These are phyloP conservation scores for Staurois parvus DNA, from an alignment of 2,797 vertebrate genomes.

Conservation along the genomic window DNA sequence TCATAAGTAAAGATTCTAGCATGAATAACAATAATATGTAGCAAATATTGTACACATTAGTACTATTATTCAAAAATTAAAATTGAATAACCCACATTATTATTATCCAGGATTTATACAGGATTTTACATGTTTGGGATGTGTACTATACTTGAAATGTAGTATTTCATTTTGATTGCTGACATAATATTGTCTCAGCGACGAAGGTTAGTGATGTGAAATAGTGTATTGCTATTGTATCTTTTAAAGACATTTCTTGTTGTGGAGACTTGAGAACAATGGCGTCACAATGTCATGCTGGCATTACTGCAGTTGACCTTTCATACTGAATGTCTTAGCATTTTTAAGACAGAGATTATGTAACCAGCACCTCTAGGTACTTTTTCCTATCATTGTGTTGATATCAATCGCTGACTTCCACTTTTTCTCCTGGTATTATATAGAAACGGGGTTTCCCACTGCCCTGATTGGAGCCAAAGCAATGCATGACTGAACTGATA, in stretches of 20 bases:
- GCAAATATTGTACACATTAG: no score
- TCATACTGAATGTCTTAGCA: conserved; percentile 84
- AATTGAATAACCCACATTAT: no score
- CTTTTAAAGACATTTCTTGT: conserved; percentile 74
- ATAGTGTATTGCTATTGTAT: conserved; percentile 76
- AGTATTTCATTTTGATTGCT: background rate
- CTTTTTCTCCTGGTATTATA: conserved; percentile 84
- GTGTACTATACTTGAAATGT: background rate
- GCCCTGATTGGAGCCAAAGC: conserved; percentile 77
- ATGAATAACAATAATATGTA: no score
- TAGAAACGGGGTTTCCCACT: conserved; percentile 83
- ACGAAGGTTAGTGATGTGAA: conserved; percentile 33
- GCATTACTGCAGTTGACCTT: conserved; percentile 78
- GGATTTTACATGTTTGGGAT: no score
- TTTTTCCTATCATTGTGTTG: conserved; percentile 89
- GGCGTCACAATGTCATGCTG: conserved; percentile 77
- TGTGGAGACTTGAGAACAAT: conserved; percentile 79
- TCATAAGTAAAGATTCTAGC: no score
- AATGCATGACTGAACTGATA: conserved; percentile 80
- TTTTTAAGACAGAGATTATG: conserved; percentile 83
- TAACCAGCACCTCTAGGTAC: conserved; percentile 83
- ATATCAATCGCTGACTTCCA: conserved; percentile 87
- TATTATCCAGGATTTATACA: no score
- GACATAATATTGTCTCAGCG: background rate
- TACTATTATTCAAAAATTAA: no score